Base-by-base conservation (phyloP, 2,113 vertebrate genomes). In the Odobenus rosmarus region DNA sequence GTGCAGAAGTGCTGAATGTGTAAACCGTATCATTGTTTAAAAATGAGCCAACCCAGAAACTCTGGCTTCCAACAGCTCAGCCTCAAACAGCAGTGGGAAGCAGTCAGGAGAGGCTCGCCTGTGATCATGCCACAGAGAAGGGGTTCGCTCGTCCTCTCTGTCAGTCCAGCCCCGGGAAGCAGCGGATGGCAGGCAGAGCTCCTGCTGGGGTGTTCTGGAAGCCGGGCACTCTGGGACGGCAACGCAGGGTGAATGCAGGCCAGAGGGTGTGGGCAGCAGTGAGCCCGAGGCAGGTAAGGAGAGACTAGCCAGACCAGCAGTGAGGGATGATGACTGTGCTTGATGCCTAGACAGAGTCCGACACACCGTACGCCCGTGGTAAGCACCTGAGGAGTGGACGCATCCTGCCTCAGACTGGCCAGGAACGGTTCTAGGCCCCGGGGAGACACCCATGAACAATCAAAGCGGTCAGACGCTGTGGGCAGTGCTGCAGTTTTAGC, bases 1-100 rank as follows among this genome's bases (percentile, higher is more conserved):
- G 0, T 28, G 83, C 49, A 79, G 83, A 92, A 95, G 36, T 83
- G 90, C 96, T 92, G 83, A 83, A 14, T 33, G 72, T 12, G 13
- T 53, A 64, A 72, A 90, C 55, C 13, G 39, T 36, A 31, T 26
- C 80, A 19, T 69, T 94, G 67, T 57, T 85, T 97, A 85, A 96
- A 90, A 59, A 93, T 21, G 77, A 97, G 72, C 83, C 46, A 76
- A 13, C 61, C 55, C 11, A 28, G 64, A 88, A 36, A 77, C 79
- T 76, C 71, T 24, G 67, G 81, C 92, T 95, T 97, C 95, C 39
- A 77, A 93, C 87, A 61, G 24, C 87, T 36, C 84, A 46, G 67
- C 72, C 61, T 84, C 61, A 13, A 51, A 51, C 33, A 51, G 83
- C 7, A 57, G 67, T 0, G 0, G 49, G 51, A n/a, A 39, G 74